Evolutionary conservation across 1,140 invertebrate genomes (phyloP), one percentile per base, ranked within the genome.

Genomic region (Drosophila jambulina): DNA sequence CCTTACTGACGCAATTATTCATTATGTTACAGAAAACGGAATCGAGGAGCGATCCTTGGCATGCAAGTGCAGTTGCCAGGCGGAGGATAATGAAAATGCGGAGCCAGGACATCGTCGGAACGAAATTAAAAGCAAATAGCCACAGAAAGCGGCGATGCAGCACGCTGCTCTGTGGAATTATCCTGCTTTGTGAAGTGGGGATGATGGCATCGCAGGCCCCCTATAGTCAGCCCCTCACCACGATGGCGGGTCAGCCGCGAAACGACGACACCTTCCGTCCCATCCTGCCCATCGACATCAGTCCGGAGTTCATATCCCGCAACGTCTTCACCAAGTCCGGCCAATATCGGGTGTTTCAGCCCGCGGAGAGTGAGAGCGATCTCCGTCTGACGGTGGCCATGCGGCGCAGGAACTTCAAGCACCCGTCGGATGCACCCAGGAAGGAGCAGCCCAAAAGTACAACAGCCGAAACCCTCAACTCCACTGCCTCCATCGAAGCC

Each of bases 241-340:
- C 82, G 23, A 75, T 90, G 86, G 53, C 53, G 13, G 85, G 85
- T 1, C 48, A 54, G 46, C 82, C 86, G 17, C 75, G 75, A 19
- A 80, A 77, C 36, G 84, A 92, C 40, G 85, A 84, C 72, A 90
- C 72, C 9, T 92, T 92, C 32, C 80, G 75, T 3, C 91, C 91
- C 19, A 92, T 92, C 45, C 63, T 92, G 13, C 91, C 88, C 27
- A 82, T 75, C 21, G 82, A 92, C 65, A 80, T 91, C 25, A 91
- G 83, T 54, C 85, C 88, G 1, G 91, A 92, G 71, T 78, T 82
- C n/a, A 91, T 92, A 19, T 90, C 91, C 17, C 80, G 86, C n/a
- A 92, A 92, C 56, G 91, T 92, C 3, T 92, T 92, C 53, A 92
- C 91, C 13, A 87, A 91, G 54, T 56, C 80, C n/a, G 91, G 91